These are phyloP conservation scores for Apostichopus californicus DNA, from an alignment of 35 echinoderm and acorn worm genomes.

Conservation along the genomic window DNA sequence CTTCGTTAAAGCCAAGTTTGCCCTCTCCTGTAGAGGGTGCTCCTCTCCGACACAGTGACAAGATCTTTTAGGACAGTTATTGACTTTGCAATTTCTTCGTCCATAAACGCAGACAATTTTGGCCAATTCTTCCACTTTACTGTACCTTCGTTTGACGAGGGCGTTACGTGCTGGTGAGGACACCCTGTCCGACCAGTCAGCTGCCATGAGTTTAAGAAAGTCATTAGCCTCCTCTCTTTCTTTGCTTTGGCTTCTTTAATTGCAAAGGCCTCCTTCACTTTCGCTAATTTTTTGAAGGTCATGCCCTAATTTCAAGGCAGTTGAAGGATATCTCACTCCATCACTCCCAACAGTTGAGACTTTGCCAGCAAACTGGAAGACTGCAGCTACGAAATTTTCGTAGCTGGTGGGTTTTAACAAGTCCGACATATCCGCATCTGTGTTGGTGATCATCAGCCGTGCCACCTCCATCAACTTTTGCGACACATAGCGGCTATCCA, in stretches of 20 bases:
- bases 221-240: slow-evolving; percentile 2
- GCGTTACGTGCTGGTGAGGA: slow-evolving; percentile 5
- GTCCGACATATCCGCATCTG: neutral
- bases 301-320: slow-evolving; percentile 29
- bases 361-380: neutral
- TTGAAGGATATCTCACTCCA: neutral
- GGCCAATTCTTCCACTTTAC: neutral
- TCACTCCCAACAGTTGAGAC: neutral
- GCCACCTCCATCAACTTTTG: slow-evolving; percentile 6
- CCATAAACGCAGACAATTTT: neutral
- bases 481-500: neutral
- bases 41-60: neutral
- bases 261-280: neutral
- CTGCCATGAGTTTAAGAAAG: neutral
- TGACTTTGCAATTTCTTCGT: neutral
- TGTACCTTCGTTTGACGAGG: neutral
- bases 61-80: neutral
- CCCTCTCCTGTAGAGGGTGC: neutral
- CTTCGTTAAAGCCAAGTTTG: neutral
- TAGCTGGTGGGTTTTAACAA: neutral
- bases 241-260: neutral
- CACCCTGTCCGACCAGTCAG: slow-evolving; percentile 18
- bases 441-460: neutral
- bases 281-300: slow-evolving; percentile 12
- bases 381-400: neutral